These are phyloP conservation scores for Scaptomyza cyrtandrae DNA, from an alignment of 2,888 invertebrate genomes.

Conservation along the genomic window DNA sequence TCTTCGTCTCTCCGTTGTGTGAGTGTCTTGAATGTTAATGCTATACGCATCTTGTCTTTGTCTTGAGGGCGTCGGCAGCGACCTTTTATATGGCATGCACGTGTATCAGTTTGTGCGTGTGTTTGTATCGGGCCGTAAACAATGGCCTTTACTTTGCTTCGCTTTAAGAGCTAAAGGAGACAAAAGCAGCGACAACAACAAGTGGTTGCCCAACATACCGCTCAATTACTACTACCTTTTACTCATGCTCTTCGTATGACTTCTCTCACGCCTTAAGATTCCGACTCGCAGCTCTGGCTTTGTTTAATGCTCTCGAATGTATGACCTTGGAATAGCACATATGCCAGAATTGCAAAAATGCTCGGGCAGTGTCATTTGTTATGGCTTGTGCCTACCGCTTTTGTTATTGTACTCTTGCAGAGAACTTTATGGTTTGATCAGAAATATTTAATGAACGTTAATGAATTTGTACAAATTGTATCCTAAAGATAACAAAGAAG, in stretches of 20 bases:
- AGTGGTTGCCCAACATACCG: constrained; percentile 73
- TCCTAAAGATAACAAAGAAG: not conserved
- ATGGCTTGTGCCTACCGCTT: constrained; percentile 11
- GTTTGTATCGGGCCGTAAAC: constrained; percentile 39
- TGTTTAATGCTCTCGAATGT: constrained; percentile 51
- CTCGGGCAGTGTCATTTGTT: constrained; percentile 12
- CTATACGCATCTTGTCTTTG: constrained; percentile 23
- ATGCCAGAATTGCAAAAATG: constrained; percentile 67
- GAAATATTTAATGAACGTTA: too few relatives aligned
- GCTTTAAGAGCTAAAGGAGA: constrained; percentile 40
- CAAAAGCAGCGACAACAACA: constrained; percentile 55
- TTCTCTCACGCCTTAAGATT: constrained; percentile 13
- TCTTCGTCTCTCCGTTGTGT: constrained; percentile 9
- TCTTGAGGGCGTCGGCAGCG: constrained; percentile 58
- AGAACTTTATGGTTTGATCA: not conserved
- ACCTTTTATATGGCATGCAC: constrained; percentile 50
- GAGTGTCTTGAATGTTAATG: constrained; percentile 66
- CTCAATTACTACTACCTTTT: constrained; percentile 54
- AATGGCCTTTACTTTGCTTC: constrained; percentile 51
- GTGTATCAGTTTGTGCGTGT: constrained; percentile 1
- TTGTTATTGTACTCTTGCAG: constrained; percentile 4
- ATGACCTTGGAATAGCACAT: constrained; percentile 65
- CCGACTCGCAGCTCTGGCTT: constrained; percentile 28
- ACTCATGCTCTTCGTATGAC: constrained; percentile 8
- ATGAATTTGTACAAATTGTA: too few relatives aligned